A percentile compares a stretch with the other conserved stretches of the same genome.
Conservation (phyloP, 2,113 vertebrate species). For the Campylomormyrus tamandua region DNA sequence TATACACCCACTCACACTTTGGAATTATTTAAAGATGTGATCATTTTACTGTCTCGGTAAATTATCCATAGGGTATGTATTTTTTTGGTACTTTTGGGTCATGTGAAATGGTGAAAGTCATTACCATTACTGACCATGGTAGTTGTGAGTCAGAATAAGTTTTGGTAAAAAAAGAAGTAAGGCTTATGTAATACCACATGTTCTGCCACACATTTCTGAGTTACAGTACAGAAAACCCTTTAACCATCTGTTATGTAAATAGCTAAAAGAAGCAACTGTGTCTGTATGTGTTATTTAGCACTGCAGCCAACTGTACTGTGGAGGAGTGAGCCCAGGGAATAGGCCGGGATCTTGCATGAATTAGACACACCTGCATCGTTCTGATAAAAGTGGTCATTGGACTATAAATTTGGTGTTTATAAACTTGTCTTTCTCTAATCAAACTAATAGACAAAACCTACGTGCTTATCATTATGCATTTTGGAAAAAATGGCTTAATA, state of each 20-base stretch:
- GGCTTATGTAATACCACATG: not conserved
- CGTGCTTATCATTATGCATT: not conserved
- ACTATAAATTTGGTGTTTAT: not conserved
- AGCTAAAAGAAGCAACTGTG: not conserved
- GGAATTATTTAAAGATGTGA: not conserved
- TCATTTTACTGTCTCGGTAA: not conserved
- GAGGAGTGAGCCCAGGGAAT: not conserved
- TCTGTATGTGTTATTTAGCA: not conserved
- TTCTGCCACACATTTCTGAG: not conserved
- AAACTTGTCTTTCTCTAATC: not conserved
- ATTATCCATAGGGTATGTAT: not conserved
- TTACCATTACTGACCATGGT: not conserved
- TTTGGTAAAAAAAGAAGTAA: not conserved
- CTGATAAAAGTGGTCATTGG: not conserved
- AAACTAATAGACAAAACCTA: not conserved
- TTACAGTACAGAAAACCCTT: not conserved
- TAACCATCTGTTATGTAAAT: constrained; percentile 7
- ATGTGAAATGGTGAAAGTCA: not conserved
- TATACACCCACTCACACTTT: not conserved
- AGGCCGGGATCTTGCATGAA: not conserved
- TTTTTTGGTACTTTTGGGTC: not conserved
- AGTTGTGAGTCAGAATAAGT: not conserved
- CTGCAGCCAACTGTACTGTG: not conserved
- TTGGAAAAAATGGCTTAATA: not conserved
- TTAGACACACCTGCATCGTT: not conserved